phyloP scores from a whole-genome alignment of 2,888 invertebrate species.

The Pyralis farinalis region DNA sequence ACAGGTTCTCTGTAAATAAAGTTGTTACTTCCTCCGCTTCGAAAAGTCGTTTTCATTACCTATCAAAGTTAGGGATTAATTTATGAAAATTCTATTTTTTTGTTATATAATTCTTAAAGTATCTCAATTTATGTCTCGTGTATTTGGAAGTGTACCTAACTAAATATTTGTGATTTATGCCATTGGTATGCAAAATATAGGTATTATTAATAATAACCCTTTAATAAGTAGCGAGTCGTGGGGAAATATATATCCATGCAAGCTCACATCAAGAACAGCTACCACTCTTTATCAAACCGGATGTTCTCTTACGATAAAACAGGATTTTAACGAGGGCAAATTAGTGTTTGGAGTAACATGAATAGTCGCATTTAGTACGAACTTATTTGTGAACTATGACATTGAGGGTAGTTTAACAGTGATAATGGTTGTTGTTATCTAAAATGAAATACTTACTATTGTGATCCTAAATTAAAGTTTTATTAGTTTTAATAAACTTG shows the following conservation, averaged over 20 bases:
- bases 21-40: slow-evolving; percentile 47
- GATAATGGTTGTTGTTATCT: slow-evolving; percentile 37
- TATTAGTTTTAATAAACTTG: slow-evolving; percentile 51
- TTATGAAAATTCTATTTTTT: slow-evolving; percentile 43
- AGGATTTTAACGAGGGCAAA: background rate
- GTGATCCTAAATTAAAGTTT: slow-evolving; percentile 76
- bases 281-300: background rate
- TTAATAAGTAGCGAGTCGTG: background rate
- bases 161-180: background rate
- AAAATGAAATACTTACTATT: slow-evolving; percentile 41
- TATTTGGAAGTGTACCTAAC: too few relatives aligned
- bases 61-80: slow-evolving; percentile 38
- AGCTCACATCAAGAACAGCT: background rate
- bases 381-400: slow-evolving; percentile 12
- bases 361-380: slow-evolving; percentile 7
- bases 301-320: background rate
- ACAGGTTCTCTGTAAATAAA: slow-evolving; percentile 63
- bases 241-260: background rate
- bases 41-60: slow-evolving; percentile 48
- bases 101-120: slow-evolving; percentile 43
- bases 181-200: background rate
- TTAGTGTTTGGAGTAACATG: background rate
- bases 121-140: too few relatives aligned
- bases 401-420: slow-evolving; percentile 14
- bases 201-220: background rate